Conservation (phyloP, 2,888 invertebrate genomes). For the Cremastinae sp. region DNA sequence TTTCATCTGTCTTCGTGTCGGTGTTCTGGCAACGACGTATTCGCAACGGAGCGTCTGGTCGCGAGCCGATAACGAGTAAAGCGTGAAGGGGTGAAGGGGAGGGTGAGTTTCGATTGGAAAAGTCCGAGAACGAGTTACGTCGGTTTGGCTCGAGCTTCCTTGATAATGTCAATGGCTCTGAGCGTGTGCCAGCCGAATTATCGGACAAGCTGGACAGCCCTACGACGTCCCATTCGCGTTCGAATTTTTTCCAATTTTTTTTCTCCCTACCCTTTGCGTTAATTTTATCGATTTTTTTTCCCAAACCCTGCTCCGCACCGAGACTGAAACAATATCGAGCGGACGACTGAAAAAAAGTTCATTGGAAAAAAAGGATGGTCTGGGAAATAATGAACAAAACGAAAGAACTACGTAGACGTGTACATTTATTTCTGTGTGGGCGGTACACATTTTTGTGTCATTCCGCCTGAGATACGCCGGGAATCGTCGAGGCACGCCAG, state of each 20-base stretch:
- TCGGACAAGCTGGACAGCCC: conserved; percentile 39
- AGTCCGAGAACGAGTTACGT: conserved; percentile 42
- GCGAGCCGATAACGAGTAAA: conserved; percentile 57
- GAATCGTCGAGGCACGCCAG: conserved; percentile 46
- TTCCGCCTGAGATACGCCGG: background rate
- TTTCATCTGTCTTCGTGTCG: conserved; percentile 6
- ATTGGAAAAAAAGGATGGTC: background rate
- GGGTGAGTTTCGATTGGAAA: conserved; percentile 56
- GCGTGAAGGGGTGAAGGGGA: background rate
- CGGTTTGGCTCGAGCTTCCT: conserved; percentile 48
- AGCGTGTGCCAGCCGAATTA: conserved; percentile 42
- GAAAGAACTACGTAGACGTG: conserved; percentile 16
- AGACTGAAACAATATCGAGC: no score
- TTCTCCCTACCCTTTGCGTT: conserved; percentile 1
- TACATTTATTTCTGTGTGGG: conserved; percentile 13
- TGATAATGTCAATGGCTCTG: conserved; percentile 56
- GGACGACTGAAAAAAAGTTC: no score
- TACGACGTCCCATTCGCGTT: conserved; percentile 2
- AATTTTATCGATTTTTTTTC: background rate
- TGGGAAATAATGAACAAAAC: conserved; percentile 1
- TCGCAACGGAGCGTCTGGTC: conserved; percentile 50
- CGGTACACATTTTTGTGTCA: conserved; percentile 1
- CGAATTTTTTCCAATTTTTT: conserved; percentile 23
- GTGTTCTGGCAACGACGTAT: conserved; percentile 43
- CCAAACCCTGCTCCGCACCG: background rate